Evolutionary conservation across 2,113 vertebrate genomes (phyloP).

Genomic region (Alexandromys fortis): DNA sequence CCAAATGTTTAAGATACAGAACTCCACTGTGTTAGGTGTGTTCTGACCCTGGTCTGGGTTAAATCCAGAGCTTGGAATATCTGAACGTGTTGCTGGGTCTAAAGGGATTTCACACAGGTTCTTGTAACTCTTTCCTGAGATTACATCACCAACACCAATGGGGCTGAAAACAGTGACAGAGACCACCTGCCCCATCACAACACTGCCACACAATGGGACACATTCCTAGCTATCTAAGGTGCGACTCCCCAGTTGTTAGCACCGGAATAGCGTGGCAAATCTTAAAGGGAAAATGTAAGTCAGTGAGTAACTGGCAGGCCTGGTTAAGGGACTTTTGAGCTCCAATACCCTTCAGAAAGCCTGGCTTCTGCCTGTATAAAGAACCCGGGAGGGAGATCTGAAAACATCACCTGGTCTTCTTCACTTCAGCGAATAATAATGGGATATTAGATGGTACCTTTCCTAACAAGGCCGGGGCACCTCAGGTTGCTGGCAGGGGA

Average conservation of each 20-base stretch:
- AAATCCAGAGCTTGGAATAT: not conserved
- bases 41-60: not conserved
- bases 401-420: not conserved
- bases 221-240: not conserved
- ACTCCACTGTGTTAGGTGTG: not conserved
- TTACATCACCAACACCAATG: not conserved
- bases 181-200: fast-evolving
- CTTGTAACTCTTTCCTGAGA: not conserved
- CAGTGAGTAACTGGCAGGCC: not conserved
- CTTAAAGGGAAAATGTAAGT: not conserved
- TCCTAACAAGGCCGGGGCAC: conserved; percentile 25
- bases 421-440: not conserved
- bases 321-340: not conserved
- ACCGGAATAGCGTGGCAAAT: not conserved
- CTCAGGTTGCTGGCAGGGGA: conserved; percentile 63
- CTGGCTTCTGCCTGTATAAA: not conserved
- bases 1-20: not conserved
- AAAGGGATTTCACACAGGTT: not conserved
- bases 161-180: not conserved
- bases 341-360: not conserved
- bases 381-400: not conserved
- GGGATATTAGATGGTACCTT: not conserved
- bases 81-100: not conserved
- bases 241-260: not conserved
- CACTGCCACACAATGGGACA: fast-evolving